Base-by-base conservation (phyloP, 2,797 vertebrate genomes). In the Tamandua tetradactyla region DNA sequence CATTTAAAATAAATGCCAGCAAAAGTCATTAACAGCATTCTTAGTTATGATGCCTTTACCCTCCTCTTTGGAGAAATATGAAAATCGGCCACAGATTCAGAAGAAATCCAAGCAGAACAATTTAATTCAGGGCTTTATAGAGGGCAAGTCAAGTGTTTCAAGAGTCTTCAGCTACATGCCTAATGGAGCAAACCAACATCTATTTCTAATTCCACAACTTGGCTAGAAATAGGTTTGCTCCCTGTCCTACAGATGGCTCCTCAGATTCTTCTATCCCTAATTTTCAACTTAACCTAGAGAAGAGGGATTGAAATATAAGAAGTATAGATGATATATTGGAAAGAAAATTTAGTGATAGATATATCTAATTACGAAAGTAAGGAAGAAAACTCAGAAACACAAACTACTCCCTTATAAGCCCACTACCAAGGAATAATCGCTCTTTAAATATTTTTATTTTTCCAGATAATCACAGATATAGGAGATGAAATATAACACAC, bases 281-380 rank as follows among this genome's bases (percentile, higher is more conserved):
- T 88, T 90, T 95, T 92, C 75, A 90, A 25, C 6, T 76, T 87
- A 91, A 44, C 27, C 68, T 52, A 17, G 75, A 18, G 64, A 80
- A 82, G 22, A 7, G 3, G n/a, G 37, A 15, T 32, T 40, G 37
- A 35, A 55, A n/a, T 81, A 89, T 25, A 62, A 62, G 30, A 57
- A 88, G 52, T 61, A 42, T n/a, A 72, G 78, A 86, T 25, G n/a
- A 61, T n/a, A 17, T 23, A 49, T 6, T 13, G 17, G 55, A 55
- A 89, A 91, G 12, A 82, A 92, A 93, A 85, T 20, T 22, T 62
- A 78, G 20, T 87, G 37, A 72, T 1, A 66, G 20, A 61, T 25
- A 37, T 23, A 71, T 18, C 49, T 81, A 75, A 74, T 57, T 44
- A 61, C 12, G 83, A 59, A 93, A 89, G 5, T 78, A 83, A 83